Conservation (phyloP, 2,113 vertebrate genomes). For the Larimichthys polyactis region DNA sequence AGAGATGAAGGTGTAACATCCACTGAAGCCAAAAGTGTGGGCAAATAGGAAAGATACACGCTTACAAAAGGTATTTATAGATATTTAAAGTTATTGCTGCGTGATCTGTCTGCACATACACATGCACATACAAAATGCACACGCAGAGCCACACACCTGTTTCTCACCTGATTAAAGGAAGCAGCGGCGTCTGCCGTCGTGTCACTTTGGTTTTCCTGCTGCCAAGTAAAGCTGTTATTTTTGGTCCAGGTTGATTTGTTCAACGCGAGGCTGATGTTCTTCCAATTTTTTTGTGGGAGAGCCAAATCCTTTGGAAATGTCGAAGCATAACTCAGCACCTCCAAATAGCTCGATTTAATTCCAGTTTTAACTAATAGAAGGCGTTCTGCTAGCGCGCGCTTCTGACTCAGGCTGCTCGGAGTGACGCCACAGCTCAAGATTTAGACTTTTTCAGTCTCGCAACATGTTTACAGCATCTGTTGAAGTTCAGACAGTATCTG, state of each 20-base stretch:
- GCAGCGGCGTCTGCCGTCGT: neutral
- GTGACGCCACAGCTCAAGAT: conserved; percentile 6
- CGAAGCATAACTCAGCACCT: conserved; percentile 4
- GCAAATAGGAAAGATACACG: neutral
- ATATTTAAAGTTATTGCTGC: neutral
- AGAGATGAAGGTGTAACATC: neutral
- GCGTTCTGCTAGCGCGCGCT: conserved; percentile 7
- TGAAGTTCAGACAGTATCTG: neutral
- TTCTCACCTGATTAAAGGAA: neutral
- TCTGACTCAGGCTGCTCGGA: conserved; percentile 36
- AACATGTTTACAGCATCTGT: conserved; percentile 21
- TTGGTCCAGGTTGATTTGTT: conserved; percentile 2
- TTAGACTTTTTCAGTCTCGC: neutral
- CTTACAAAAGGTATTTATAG: neutral
- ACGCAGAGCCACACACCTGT: neutral
- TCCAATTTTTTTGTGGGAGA: conserved; percentile 35
- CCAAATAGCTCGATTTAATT: conserved; percentile 36
- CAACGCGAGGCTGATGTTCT: conserved; percentile 25
- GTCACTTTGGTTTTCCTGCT: conserved; percentile 14
- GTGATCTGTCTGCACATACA: neutral
- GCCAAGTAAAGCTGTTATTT: conserved; percentile 38
- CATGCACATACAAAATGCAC: neutral
- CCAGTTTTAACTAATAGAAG: conserved; percentile 17
- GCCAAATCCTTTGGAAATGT: conserved; percentile 37
- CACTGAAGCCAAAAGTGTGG: conserved; percentile 11